Percentiles rank a stretch among this genome's conserved stretches.
phyloP scores from a whole-genome alignment of 1,140 invertebrate species.

The Hirudo medicinalis region DNA sequence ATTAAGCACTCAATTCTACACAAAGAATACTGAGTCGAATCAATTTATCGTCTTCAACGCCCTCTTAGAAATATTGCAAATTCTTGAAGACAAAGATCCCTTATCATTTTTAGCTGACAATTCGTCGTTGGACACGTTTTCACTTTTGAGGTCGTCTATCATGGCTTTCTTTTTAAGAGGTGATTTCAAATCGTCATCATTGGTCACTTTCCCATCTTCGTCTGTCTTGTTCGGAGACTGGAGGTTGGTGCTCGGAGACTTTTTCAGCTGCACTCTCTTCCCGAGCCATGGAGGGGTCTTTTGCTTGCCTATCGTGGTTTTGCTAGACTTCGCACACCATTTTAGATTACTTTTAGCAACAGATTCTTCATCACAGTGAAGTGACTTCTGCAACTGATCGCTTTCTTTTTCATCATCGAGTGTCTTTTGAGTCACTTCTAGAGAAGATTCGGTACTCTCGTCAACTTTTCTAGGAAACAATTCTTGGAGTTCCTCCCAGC shows the following conservation, averaged over 20 bases:
- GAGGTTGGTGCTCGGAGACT: not conserved
- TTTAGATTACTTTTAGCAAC: not conserved
- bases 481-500: not conserved
- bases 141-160: no score
- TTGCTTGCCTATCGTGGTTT: not conserved
- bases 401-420: not conserved
- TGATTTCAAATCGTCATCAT: not conserved
- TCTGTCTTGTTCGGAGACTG: not conserved
- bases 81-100: no score
- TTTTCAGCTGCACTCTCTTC: not conserved
- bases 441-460: not conserved
- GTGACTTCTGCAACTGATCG: not conserved
- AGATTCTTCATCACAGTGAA: not conserved
- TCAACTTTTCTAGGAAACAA: not conserved
- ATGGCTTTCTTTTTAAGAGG: not conserved
- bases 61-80: not conserved
- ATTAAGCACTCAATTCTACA: no score
- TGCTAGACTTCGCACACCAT: not conserved
- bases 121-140: no score
- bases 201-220: not conserved
- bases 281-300: not conserved
- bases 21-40: not conserved
- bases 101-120: no score
- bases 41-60: conserved; percentile 3
- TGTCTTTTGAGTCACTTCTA: not conserved